phyloP scores from a whole-genome alignment of 2,797 vertebrate species.

The Myotis findleyi region DNA sequence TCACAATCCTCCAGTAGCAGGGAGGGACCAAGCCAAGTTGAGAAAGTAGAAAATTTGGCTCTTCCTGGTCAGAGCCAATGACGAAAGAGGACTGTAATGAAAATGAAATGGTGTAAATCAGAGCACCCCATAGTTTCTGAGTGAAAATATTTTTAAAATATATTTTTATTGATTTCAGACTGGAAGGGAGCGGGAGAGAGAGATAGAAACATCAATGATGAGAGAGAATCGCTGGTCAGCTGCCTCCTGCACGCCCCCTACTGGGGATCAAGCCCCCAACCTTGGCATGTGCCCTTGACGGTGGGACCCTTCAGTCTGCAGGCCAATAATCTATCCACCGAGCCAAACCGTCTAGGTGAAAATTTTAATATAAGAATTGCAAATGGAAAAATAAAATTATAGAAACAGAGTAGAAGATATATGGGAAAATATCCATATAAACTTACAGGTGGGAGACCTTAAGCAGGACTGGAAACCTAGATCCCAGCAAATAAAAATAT shows the following conservation, averaged over 20 bases:
- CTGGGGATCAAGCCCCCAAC: too few relatives aligned
- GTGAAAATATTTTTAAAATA: background rate
- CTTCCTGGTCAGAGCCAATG: background rate
- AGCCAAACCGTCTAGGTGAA: too few relatives aligned
- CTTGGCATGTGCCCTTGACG: too few relatives aligned
- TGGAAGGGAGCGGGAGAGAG: too few relatives aligned
- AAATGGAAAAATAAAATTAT: slow-evolving; percentile 17
- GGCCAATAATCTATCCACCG: too few relatives aligned
- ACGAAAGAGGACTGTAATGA: background rate
- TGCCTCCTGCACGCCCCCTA: too few relatives aligned
- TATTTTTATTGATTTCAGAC: too few relatives aligned
- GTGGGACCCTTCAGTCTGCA: too few relatives aligned
- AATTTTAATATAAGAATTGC: slow-evolving; percentile 27
- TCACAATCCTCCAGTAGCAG: background rate
- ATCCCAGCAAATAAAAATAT: background rate
- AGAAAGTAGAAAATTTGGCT: background rate
- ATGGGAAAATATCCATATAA: background rate
- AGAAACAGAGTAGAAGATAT: background rate
- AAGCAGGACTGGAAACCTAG: background rate
- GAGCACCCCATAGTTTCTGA: background rate
- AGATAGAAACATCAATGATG: too few relatives aligned
- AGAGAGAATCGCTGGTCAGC: too few relatives aligned
- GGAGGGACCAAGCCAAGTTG: background rate
- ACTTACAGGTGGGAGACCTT: background rate
- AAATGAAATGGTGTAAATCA: background rate